Base-by-base conservation (phyloP, 2,113 vertebrate genomes). In the Myxocyprinus asiaticus region DNA sequence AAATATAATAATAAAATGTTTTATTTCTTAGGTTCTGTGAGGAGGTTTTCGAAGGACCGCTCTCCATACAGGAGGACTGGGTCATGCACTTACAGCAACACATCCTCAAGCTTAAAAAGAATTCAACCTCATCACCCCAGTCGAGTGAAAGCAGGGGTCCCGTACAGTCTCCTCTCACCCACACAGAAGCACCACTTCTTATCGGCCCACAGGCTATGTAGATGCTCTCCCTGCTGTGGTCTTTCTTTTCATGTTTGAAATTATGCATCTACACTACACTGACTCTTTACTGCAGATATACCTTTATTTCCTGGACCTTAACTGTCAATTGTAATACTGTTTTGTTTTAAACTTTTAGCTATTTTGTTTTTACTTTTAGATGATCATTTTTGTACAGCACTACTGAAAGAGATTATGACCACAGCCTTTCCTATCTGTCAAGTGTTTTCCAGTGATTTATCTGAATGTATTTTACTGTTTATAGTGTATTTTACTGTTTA, bases 1-100 rank as follows among this genome's bases (percentile, higher is more conserved):
- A 1, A 10, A 58, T 11, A n/a, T n/a, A 7, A 48, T 48, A 7
- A 48, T 7, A 1, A 5, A 7, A 8, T 7, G 5, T 63, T 42
- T 63, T 84, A 4, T 69, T 44, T 11, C 9, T 0, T 80, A 98
- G 97, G 92, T 98, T 98, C 88, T 98, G 97, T 80, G 96, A 98
- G 71, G 92, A 95, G 86, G 94, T 96, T 68, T 98, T 98, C 87
- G 94, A 94, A 0, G 97, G 97, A 0, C 96, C 97, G 1, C 93
- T 96, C 76, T 97, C 97, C 0, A 93, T 98, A 67, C 97, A 98
- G 77, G 96, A 95, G 85, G 93, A 95, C 75, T 98, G 97, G 97
- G 95, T 98, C 48, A 89, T 94, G 48, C 97, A 98, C 83, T 93
- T 98, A 64, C 97, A 97, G 84, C 94, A 94, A 77, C 97, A 98